Conservation (phyloP, 2,797 vertebrate genomes). For the Notoglanidium macrostoma region DNA sequence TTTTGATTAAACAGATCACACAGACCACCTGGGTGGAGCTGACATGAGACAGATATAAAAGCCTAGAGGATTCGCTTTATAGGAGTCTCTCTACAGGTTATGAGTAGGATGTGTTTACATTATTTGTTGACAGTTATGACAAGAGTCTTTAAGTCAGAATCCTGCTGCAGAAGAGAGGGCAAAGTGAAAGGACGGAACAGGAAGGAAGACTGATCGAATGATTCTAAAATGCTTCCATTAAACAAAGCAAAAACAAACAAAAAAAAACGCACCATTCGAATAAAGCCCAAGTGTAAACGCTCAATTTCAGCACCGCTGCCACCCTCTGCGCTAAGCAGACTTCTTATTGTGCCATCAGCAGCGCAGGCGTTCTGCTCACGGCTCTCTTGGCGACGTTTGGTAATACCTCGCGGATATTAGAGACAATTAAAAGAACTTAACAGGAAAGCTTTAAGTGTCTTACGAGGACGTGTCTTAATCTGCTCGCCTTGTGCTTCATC, state of each 20-base stretch:
- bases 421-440: constrained; percentile 73
- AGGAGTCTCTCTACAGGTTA: neutral
- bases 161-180: neutral
- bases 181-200: neutral
- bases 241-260: neutral
- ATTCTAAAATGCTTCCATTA: neutral
- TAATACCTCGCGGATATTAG: constrained; percentile 66
- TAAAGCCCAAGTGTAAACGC: neutral
- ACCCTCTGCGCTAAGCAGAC: neutral
- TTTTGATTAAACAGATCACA: constrained; percentile 32
- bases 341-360: constrained; percentile 16
- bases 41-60: neutral
- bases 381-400: constrained; percentile 36
- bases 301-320: no score
- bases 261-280: neutral
- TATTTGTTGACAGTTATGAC: neutral
- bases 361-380: constrained; percentile 1
- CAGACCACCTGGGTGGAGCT: constrained; percentile 1
- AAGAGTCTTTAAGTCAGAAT: neutral
- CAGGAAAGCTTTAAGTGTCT: constrained; percentile 73
- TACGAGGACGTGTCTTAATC: constrained; percentile 67
- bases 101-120: neutral
- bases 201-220: no score
- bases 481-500: constrained; percentile 53
- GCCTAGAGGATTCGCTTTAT: neutral